These are phyloP conservation scores for Lagria hirta DNA, from an alignment of 2,888 invertebrate species.

Conservation along the genomic window DNA sequence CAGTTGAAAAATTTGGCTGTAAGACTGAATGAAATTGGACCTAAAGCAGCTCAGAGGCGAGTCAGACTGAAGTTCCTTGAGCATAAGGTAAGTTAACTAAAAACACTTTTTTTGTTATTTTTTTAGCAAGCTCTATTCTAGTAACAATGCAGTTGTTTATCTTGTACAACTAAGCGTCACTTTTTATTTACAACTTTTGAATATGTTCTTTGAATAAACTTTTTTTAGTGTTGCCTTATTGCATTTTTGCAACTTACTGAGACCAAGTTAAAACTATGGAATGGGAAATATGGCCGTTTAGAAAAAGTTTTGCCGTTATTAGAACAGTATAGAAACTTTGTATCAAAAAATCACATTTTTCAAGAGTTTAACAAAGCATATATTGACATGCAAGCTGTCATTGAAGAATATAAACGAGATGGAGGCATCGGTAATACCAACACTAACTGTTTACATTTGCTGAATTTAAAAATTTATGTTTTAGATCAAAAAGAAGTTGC, in stretches of 20 bases:
- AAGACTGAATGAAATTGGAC: constrained; percentile 73
- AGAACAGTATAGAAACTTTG: constrained; percentile 89
- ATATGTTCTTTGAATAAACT: constrained; percentile 4
- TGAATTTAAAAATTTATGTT: constrained; percentile 25
- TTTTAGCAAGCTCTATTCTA: no score
- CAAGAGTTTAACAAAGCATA: constrained; percentile 92
- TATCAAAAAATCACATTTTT: constrained; percentile 89
- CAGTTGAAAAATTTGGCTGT: constrained; percentile 81
- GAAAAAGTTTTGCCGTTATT: constrained; percentile 80
- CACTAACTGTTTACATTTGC: constrained; percentile 3
- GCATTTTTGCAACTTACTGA: constrained; percentile 90
- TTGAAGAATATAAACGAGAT: constrained; percentile 85
- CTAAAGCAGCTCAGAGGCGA: constrained; percentile 77
- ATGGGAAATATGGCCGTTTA: constrained; percentile 82
- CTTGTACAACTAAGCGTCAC: constrained; percentile 1
- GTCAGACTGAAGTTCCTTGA: constrained; percentile 87
- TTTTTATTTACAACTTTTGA: constrained; percentile 4
- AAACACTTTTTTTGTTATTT: no score
- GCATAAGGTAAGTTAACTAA: constrained; percentile 64
- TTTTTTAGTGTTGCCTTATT: constrained; percentile 76
- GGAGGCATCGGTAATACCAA: constrained; percentile 70
- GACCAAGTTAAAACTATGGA: constrained; percentile 86
- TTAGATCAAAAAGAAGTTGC: constrained; percentile 69
- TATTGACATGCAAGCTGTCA: constrained; percentile 88
- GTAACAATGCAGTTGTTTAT: no score